Base-by-base conservation (phyloP, 2,797 vertebrate species). In the Manis pentadactyla region DNA sequence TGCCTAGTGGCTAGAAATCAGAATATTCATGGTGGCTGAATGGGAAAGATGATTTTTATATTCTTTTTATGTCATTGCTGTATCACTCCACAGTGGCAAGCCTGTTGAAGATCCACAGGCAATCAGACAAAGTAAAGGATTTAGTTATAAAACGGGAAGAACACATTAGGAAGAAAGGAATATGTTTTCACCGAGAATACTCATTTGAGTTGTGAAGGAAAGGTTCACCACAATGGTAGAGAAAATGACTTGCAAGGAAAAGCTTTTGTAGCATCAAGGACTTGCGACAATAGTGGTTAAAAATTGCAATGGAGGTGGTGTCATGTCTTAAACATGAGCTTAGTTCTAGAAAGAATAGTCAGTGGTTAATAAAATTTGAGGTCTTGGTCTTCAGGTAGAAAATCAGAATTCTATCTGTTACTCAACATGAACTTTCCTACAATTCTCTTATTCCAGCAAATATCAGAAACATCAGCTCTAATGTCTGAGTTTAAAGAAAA, bases 361-460 rank as follows among this genome's bases (percentile, higher is more conserved):
- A 29, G 10, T 81, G 55, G 7, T 71, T 81, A 59, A 73, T 63
- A 87, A 29, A 94, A 86, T 51, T 75, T 77, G n/a, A 94, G 39
- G 46, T 95, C 23, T 89, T 95, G 19, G 61, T 94, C 46, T 69
- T 96, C 34, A 0, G 5, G 6, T 42, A 71, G 49, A 34, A 51
- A 93, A 66, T 18, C 25, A 81, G 31, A 31, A 75, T 82, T 79
- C 31, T 69, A 90, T 68, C 34, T 87, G 10, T 85, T 77, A 46
- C 5, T 53, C 29, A 88, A 15, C 17, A n/a, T 31, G 25, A 97
- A 57, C 34, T 89, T 94, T 23, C 15, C 31, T 82, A 31, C 6
- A 42, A 63, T 78, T 92, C 37, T 94, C 25, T 97, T 90, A 95
- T 83, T 83, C 31, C 21, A 74, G 53, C 25, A 21, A 39, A 78